phyloP scores from a whole-genome alignment of 2,113 vertebrate genomes.

The Pithys albifrons region DNA sequence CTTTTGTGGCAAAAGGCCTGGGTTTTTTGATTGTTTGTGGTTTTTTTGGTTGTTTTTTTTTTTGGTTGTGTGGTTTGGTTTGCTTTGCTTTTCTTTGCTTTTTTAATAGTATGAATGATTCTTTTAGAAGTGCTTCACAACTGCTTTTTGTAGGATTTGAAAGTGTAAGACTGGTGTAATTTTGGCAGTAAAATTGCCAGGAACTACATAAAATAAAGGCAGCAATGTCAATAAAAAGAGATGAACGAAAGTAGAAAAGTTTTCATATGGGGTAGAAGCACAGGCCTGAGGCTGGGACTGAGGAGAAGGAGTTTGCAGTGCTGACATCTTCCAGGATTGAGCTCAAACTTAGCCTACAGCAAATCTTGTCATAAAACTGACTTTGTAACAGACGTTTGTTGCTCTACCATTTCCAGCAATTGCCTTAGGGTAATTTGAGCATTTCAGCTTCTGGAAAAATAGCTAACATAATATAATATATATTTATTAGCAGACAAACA shows the following conservation, averaged over 20 bases:
- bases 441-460: constrained; percentile 32
- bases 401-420: background rate
- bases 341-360: background rate
- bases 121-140: background rate
- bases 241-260: background rate
- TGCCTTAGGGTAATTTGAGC: background rate
- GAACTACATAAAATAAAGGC: background rate
- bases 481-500: constrained; percentile 35
- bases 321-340: background rate
- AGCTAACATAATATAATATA: constrained; percentile 38
- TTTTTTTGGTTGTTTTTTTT: too few relatives aligned
- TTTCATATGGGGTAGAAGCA: background rate
- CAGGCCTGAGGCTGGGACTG: background rate
- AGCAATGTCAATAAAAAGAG: background rate
- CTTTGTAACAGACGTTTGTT: background rate
- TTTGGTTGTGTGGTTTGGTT: too few relatives aligned
- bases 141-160: background rate
- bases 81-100: too few relatives aligned
- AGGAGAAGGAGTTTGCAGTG: background rate
- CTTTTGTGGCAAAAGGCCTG: background rate
- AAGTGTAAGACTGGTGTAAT: background rate
- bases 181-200: background rate
- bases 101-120: background rate
- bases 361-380: background rate
- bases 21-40: too few relatives aligned